Base-by-base conservation (phyloP, 2,113 vertebrate genomes). In the Fulica atra region DNA sequence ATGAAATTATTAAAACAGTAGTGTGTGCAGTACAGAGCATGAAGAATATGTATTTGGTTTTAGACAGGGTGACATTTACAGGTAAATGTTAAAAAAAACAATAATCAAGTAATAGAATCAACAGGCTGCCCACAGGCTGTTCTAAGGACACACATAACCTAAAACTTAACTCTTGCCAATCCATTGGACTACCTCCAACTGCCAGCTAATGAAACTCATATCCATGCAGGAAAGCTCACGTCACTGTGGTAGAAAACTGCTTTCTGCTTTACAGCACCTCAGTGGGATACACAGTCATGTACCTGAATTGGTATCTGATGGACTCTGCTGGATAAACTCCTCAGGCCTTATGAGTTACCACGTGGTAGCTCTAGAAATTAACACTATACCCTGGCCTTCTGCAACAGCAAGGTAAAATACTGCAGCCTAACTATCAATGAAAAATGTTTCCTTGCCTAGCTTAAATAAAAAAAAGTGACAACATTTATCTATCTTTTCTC, bases 21-120 rank as follows among this genome's bases (percentile, higher is more conserved):
- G 4, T 0, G 0, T 13, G 23, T 82, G 80, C 46, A 63, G 23
- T 4, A 7, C 3, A 51, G 60, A 71, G 10, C 35, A 83, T 7
- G 29, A 64, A 82, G 6, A 81, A 59, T 25, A 57, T 13, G 16
- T 11, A 11, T 12, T 4, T 87, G 66, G 10, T 76, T 63, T 61
- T 56, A 70, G 94, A 50, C 13, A 46, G 29, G 31, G 28, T 31
- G 79, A 50, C 7, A 21, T 18, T 92, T 59, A 63, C 44, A 28
- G 9, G 18, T 64, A 61, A 68, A n/a, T 10, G 11, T 36, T 36
- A 9, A 63, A 72, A 73, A 35, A 40, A 17, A 17, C 16, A 42
- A 48, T 4, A 56, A 70, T 31, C 9, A 38, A 66, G 12, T 65
- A 35, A 53, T 24, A 56, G 60, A 69, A 72, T 46, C 42, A 66